phyloP scores from a whole-genome alignment of 2,888 invertebrate species.

The Diarsia rubi region DNA sequence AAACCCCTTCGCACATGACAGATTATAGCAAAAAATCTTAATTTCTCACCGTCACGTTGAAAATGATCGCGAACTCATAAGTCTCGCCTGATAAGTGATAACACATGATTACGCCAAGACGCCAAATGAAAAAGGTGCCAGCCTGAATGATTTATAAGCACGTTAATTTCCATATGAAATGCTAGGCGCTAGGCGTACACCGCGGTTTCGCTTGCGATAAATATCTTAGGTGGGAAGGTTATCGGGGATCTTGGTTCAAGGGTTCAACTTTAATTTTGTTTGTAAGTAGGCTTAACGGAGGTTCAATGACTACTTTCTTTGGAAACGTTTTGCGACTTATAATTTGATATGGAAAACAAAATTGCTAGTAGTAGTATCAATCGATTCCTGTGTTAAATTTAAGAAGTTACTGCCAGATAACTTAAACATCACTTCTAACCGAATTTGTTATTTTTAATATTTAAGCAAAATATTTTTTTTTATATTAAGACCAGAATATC shows the following conservation, averaged over 20 bases:
- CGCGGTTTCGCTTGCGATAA: conserved; percentile 40
- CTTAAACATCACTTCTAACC: neutral
- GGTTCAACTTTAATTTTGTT: neutral
- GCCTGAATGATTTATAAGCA: conserved; percentile 76
- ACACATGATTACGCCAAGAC: conserved; percentile 66
- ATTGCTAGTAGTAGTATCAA: neutral
- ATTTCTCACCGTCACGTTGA: conserved; percentile 55
- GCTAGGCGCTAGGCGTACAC: conserved; percentile 37
- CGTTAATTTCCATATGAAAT: conserved; percentile 79
- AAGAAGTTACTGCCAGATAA: neutral
- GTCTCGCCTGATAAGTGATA: conserved; percentile 65
- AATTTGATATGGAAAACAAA: neutral
- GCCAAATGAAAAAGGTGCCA: conserved; percentile 79
- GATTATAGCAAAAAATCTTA: conserved; percentile 8
- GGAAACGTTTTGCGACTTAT: neutral
- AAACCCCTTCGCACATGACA: conserved; percentile 21
- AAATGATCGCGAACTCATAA: conserved; percentile 68
- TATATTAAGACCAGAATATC: neutral
- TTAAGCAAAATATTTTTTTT: no score
- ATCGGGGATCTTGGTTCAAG: conserved; percentile 39
- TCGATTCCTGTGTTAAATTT: neutral
- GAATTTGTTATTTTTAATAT: neutral
- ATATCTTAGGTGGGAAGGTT: conserved; percentile 32
- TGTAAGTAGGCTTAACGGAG: neutral
- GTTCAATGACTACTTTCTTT: neutral